phyloP scores from a whole-genome alignment of 1,140 invertebrate species.

The Periplaneta americana region DNA sequence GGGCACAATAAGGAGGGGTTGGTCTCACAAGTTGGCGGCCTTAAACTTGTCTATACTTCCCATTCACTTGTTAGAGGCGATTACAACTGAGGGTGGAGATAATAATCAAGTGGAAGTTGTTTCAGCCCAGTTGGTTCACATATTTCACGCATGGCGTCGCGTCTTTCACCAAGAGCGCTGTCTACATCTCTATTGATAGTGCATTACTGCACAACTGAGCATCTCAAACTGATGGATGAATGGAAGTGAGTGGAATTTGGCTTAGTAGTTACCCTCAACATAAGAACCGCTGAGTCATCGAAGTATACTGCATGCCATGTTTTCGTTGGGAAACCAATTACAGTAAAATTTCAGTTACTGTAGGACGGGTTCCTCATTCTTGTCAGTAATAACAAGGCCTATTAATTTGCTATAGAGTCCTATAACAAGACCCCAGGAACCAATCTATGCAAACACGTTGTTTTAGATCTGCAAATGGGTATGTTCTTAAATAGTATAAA shows the following conservation, averaged over 20 bases:
- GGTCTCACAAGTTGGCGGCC: not conserved
- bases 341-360: no score
- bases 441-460: no score
- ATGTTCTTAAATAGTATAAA: no score
- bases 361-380: no score
- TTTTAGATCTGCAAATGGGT: no score
- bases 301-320: no score
- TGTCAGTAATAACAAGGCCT: no score
- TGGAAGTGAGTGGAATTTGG: not conserved
- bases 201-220: not conserved
- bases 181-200: not conserved
- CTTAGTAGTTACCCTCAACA: no score
- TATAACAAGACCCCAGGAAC: no score
- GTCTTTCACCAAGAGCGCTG: not conserved
- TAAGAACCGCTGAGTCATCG: no score
- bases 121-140: not conserved
- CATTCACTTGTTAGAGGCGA: not conserved
- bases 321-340: no score
- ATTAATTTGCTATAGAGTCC: no score
- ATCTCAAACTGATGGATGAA: not conserved
- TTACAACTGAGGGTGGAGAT: not conserved
- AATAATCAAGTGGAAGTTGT: not conserved
- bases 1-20: not conserved
- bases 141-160: not conserved
- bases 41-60: not conserved